Percentiles rank a stretch among this genome's conserved stretches.
Conservation (phyloP, 2,113 vertebrate genomes). For the Leptocoma aspasia region DNA sequence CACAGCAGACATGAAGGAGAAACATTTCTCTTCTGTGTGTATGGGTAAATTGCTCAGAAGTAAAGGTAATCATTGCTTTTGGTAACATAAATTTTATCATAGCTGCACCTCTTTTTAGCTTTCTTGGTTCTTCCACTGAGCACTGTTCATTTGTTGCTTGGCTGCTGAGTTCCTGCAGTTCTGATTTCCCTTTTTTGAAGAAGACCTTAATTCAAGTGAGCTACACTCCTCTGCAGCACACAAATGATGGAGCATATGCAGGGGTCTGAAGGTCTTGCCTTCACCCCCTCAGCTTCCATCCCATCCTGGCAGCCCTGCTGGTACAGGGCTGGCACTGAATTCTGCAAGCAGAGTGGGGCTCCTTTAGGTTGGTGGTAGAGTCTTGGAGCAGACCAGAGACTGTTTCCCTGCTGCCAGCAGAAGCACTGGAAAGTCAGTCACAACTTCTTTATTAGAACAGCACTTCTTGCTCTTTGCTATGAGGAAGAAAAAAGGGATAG, state of each 20-base stretch:
- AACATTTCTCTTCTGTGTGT: neutral
- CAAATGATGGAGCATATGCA: accelerated
- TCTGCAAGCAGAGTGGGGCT: neutral
- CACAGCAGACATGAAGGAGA: neutral
- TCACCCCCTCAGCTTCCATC: accelerated
- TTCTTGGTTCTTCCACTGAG: neutral
- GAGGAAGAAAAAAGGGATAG: neutral
- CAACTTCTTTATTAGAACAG: neutral
- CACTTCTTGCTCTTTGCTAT: neutral
- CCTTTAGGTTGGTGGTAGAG: neutral
- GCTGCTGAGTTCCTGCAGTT: neutral
- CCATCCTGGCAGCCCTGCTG: neutral
- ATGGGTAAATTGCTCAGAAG: neutral
- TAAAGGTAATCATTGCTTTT: neutral
- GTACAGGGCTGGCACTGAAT: neutral
- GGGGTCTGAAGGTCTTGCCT: neutral
- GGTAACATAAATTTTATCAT: neutral
- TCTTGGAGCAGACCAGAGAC: neutral
- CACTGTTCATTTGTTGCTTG: neutral
- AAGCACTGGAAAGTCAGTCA: neutral
- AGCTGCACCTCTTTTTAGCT: neutral
- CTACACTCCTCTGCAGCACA: neutral
- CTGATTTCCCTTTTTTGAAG: neutral
- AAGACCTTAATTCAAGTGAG: neutral
- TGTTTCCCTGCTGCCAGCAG: neutral